Evolutionary conservation across 2,113 vertebrate species (phyloP).

Genomic region (Hemibagrus wyckioides): DNA sequence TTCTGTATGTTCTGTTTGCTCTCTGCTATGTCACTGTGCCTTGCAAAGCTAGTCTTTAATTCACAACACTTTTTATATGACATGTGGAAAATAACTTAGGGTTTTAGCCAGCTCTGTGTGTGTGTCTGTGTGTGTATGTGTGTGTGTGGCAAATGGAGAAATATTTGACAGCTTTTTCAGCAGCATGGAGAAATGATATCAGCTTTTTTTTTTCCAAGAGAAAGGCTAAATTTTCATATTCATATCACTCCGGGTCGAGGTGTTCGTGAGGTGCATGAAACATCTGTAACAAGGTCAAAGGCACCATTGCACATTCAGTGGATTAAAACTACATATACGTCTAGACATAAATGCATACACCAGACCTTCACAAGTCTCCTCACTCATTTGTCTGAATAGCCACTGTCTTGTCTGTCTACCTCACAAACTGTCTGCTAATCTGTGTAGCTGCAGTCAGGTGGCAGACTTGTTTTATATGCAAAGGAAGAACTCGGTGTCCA

Average conservation of each 20-base stretch:
- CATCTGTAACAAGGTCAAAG: conserved; percentile 61
- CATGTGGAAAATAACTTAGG: neutral
- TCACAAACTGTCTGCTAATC: neutral
- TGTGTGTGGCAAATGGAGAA: neutral
- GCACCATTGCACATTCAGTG: neutral
- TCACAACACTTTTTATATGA: neutral
- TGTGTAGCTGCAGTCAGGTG: neutral
- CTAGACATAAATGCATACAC: neutral
- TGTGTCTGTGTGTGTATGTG: too few relatives aligned
- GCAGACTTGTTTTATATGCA: neutral
- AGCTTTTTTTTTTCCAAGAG: conserved; percentile 7
- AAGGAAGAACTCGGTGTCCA: neutral
- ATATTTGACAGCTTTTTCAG: conserved; percentile 44
- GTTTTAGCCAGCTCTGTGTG: conserved; percentile 31
- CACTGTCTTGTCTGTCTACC: neutral
- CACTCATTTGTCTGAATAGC: neutral
- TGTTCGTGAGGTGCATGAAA: conserved; percentile 55
- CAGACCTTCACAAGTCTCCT: neutral
- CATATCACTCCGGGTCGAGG: conserved; percentile 47
- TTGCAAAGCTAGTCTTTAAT: neutral
- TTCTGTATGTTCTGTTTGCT: neutral
- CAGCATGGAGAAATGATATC: conserved; percentile 13
- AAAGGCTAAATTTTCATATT: conserved; percentile 40
- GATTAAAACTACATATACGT: conserved; percentile 3
- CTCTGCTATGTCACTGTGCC: neutral